phyloP scores from a whole-genome alignment of 2,888 invertebrate genomes.

The Tetragonisca angustula region DNA sequence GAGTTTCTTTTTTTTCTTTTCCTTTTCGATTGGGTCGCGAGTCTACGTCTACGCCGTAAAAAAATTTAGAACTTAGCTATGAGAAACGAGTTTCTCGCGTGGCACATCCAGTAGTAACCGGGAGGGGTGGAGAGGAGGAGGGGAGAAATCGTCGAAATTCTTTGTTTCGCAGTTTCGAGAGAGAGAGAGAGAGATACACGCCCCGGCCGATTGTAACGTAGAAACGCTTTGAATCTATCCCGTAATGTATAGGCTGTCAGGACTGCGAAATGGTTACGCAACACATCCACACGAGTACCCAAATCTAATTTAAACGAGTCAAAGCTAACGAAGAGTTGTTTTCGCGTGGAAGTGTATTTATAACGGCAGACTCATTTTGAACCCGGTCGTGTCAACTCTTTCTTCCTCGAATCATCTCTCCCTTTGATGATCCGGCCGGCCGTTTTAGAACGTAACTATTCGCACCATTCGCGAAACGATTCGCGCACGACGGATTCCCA shows the following conservation, averaged over 20 bases:
- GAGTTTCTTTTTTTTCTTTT: not conserved
- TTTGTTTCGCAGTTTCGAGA: not conserved
- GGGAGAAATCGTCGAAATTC: not conserved
- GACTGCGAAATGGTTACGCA: slow-evolving; percentile 54
- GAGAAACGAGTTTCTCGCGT: not conserved
- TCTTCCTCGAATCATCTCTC: slow-evolving; percentile 45
- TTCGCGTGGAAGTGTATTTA: slow-evolving; percentile 64
- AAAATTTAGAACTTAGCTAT: not conserved
- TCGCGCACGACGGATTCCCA: not conserved
- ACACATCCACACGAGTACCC: slow-evolving; percentile 41
- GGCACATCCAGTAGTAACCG: not conserved
- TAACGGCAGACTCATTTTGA: slow-evolving; percentile 56
- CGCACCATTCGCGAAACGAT: slow-evolving; percentile 4
- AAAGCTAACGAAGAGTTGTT: slow-evolving; percentile 70
- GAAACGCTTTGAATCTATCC: not conserved
- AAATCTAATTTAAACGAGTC: slow-evolving; percentile 69
- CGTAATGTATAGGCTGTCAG: slow-evolving; percentile 44
- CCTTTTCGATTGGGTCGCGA: not conserved
- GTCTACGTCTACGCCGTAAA: not conserved
- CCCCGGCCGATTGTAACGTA: not conserved
- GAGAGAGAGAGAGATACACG: too few relatives aligned
- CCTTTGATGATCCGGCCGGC: slow-evolving; percentile 45
- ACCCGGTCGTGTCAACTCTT: slow-evolving; percentile 45
- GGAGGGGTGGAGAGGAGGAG: too few relatives aligned
- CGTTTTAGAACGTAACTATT: slow-evolving; percentile 6